Percentiles rank a stretch among this genome's conserved stretches.
Evolutionary conservation across 2,888 invertebrate genomes (phyloP).

Genomic region (Halocaridina rubra): DNA sequence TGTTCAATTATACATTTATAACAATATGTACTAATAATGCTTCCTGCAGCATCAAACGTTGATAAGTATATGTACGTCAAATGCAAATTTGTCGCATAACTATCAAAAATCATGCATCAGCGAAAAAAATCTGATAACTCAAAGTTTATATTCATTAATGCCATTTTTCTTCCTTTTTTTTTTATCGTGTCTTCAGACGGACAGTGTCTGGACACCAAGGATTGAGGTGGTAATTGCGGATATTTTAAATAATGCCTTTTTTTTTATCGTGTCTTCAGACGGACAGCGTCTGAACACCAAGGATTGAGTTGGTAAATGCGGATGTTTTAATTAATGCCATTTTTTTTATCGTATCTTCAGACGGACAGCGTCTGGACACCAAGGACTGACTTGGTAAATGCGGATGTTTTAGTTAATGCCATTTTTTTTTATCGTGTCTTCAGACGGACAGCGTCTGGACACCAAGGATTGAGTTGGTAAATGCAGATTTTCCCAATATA

Average conservation of each 20-base stretch:
- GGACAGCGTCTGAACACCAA: background rate
- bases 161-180: too few species aligned
- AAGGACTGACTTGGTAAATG: background rate
- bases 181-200: background rate
- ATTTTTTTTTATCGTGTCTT: background rate
- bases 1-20: too few species aligned
- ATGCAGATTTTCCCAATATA: background rate
- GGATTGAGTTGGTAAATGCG: background rate
- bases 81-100: too few species aligned
- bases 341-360: too few species aligned
- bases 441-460: background rate
- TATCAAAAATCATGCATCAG: too few species aligned
- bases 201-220: background rate
- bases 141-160: too few species aligned
- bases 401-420: background rate
- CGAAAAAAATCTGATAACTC: too few species aligned
- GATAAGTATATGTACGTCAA: too few species aligned
- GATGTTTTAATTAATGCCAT: too few species aligned
- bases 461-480: background rate
- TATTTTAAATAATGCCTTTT: background rate
- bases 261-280: background rate
- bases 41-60: too few species aligned
- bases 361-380: background rate
- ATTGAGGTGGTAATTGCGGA: background rate
- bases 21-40: too few species aligned